Conservation (phyloP, 2,888 invertebrate species). For the Anorthoa munda region DNA sequence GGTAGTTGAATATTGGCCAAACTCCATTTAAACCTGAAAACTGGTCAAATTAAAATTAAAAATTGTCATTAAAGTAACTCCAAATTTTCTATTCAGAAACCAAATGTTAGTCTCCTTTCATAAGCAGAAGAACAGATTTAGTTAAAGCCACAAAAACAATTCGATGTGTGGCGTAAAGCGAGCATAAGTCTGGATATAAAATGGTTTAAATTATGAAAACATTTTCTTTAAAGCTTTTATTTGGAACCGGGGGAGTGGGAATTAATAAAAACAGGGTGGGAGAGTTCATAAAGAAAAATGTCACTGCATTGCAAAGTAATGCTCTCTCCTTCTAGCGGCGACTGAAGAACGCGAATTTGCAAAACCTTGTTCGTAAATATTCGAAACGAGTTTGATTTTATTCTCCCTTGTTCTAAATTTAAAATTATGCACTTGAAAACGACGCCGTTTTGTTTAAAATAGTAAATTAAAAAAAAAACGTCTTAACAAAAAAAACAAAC, state of each 20-base stretch:
- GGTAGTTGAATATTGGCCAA: background rate
- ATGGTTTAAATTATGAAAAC: constrained; percentile 70
- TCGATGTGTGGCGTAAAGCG: constrained; percentile 18
- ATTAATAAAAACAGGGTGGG: constrained; percentile 86
- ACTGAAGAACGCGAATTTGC: constrained; percentile 63
- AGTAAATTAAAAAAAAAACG: constrained; percentile 7
- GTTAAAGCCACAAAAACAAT: constrained; percentile 18
- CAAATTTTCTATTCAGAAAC: background rate
- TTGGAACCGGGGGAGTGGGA: constrained; percentile 76
- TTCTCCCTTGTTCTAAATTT: constrained; percentile 15
- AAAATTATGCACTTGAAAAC: constrained; percentile 25
- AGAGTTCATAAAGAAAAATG: constrained; percentile 87
- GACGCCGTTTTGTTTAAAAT: constrained; percentile 13
- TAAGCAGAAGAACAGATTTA: constrained; percentile 8
- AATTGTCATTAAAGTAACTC: background rate
- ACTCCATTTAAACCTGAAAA: background rate
- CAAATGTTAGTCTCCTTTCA: background rate
- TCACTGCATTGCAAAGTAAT: constrained; percentile 85
- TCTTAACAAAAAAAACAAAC: too few relatives aligned
- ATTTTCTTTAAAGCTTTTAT: constrained; percentile 79
- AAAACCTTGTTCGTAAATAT: constrained; percentile 58
- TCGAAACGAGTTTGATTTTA: constrained; percentile 40
- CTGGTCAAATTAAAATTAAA: background rate
- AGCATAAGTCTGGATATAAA: constrained; percentile 49
- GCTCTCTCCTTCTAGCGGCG: constrained; percentile 76